phyloP scores from a whole-genome alignment of 2,797 vertebrate genomes.

The Xenentodon cancila region DNA sequence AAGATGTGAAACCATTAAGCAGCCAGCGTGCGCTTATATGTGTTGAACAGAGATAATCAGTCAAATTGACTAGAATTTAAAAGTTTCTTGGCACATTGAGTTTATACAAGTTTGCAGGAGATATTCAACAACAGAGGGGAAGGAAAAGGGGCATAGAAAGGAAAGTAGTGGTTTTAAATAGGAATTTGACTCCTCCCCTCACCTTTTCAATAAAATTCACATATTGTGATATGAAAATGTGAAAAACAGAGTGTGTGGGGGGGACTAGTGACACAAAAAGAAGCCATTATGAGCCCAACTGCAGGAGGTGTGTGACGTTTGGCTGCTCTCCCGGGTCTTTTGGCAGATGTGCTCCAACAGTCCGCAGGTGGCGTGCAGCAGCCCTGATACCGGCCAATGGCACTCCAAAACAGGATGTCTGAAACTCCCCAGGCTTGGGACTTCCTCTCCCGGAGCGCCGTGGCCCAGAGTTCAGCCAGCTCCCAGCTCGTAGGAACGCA shows the following conservation, averaged over 20 bases:
- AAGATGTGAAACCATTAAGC: neutral
- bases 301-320: slow-evolving; percentile 48
- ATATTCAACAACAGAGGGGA: too few relatives aligned
- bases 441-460: slow-evolving; percentile 76
- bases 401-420: slow-evolving; percentile 82
- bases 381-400: slow-evolving; percentile 58
- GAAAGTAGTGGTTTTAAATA: too few relatives aligned
- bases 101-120: too few relatives aligned
- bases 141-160: too few relatives aligned
- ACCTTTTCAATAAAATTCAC: too few relatives aligned
- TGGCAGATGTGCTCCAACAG: slow-evolving; percentile 60
- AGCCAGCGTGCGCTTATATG: too few relatives aligned
- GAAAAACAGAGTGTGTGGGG: neutral
- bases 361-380: slow-evolving; percentile 74
- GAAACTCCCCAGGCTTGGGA: slow-evolving; percentile 78
- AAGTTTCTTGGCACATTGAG: too few relatives aligned
- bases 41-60: too few relatives aligned
- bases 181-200: too few relatives aligned
- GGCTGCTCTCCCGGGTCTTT: slow-evolving; percentile 35
- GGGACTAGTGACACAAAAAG: slow-evolving; percentile 29
- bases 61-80: too few relatives aligned
- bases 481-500: slow-evolving; percentile 73
- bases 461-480: slow-evolving; percentile 73
- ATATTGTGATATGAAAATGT: neutral
- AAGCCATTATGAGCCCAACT: slow-evolving; percentile 13